Evolutionary conservation across 2,797 vertebrate species (phyloP).

Genomic region (Crenichthys baileyi): DNA sequence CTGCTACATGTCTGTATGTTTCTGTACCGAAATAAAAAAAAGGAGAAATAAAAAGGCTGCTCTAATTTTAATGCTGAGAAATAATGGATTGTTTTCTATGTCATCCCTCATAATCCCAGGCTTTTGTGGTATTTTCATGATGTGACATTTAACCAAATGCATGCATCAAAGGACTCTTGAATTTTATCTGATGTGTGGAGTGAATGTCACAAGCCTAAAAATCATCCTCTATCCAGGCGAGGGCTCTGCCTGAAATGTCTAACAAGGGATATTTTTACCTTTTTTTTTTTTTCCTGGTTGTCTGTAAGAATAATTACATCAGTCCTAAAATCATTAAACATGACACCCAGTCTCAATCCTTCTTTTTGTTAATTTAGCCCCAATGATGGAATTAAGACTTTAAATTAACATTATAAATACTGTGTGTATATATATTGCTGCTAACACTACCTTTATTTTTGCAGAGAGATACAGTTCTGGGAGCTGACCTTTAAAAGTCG

Average conservation of each 20-base stretch:
- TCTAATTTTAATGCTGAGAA: slow-evolving; percentile 11
- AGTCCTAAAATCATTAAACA: background rate
- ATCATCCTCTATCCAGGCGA: background rate
- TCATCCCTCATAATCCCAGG: slow-evolving; percentile 39
- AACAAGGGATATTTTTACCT: slow-evolving; percentile 20
- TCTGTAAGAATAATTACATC: background rate
- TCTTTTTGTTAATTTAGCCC: no score
- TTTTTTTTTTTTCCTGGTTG: background rate
- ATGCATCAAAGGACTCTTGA: slow-evolving; percentile 22
- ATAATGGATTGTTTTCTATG: slow-evolving; percentile 21
- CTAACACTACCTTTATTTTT: slow-evolving; percentile 7
- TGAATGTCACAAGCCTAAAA: slow-evolving; percentile 39
- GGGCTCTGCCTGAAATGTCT: background rate
- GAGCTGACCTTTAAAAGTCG: slow-evolving; percentile 87
- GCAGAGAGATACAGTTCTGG: slow-evolving; percentile 85
- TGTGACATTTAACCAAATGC: slow-evolving; percentile 60
- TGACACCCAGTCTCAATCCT: background rate
- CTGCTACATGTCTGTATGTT: slow-evolving; percentile 31
- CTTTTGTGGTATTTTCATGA: slow-evolving; percentile 31
- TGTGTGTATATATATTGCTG: background rate
- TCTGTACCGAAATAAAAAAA: slow-evolving; percentile 27
- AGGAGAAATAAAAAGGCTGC: background rate
- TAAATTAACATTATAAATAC: background rate
- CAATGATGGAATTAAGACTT: no score
- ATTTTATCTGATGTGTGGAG: slow-evolving; percentile 35